These are phyloP conservation scores for Masnerella sp. DNA, from an alignment of 2,888 invertebrate species.

Conservation along the genomic window DNA sequence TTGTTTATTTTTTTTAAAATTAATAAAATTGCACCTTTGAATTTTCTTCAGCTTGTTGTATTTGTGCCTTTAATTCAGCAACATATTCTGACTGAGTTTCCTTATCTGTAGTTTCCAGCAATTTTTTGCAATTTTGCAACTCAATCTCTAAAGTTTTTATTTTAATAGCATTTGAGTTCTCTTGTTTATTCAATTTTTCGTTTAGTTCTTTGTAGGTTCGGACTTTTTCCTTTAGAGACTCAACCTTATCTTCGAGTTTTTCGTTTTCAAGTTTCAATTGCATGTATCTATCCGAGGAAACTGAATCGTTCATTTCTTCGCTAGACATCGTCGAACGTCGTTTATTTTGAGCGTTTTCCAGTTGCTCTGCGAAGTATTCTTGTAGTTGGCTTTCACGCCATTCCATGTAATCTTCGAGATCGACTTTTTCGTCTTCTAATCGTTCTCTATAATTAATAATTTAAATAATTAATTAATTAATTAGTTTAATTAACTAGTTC, in stretches of 20 bases:
- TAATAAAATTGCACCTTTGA: conserved; percentile 65
- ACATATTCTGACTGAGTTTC: conserved; percentile 64
- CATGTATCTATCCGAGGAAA: conserved; percentile 62
- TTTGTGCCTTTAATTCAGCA: conserved; percentile 65
- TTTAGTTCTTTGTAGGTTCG: conserved; percentile 44
- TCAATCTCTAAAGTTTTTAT: conserved; percentile 66
- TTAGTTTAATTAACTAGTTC: no score
- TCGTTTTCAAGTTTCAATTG: conserved; percentile 65
- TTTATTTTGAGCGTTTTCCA: neutral
- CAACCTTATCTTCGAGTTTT: conserved; percentile 63
- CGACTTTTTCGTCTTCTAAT: no score
- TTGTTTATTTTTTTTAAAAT: no score
- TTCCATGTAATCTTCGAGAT: no score
- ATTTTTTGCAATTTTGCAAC: conserved; percentile 62
- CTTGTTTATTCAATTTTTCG: conserved; percentile 64
- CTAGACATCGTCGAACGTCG: neutral
- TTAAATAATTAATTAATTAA: no score
- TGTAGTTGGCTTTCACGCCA: no score
- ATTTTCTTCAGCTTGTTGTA: conserved; percentile 65
- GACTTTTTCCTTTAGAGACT: conserved; percentile 61
- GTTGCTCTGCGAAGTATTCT: no score
- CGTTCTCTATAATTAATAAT: no score
- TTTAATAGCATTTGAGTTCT: conserved; percentile 67
- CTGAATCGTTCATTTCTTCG: neutral
- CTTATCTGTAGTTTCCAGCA: conserved; percentile 63